Base-by-base conservation (phyloP, 53 echinoderm and acorn worm species). In the Mesocentrotus franciscanus region DNA sequence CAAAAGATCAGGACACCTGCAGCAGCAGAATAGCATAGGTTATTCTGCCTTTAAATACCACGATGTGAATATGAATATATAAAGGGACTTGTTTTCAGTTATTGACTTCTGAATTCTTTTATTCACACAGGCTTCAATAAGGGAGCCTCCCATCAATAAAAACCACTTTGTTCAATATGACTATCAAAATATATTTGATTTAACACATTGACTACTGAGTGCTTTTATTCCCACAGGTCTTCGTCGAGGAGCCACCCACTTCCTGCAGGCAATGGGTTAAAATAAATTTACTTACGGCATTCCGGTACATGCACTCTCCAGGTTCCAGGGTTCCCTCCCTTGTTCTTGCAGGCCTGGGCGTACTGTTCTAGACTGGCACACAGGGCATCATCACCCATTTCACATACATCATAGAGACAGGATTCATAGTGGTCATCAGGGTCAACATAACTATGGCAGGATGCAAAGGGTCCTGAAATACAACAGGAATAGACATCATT, bases 391-490 rank as follows among this genome's bases (percentile, higher is more conserved):
- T 94, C 89, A 26, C 70, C 94, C 11, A 49, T 62, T 71, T 93
- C 91, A 83, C 98, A 98, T 16, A 98, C 93, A 90, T 98, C 98
- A 96, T 97, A 98, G 29, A 97, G 64, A 33, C 98, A 98, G 17
- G 97, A 96, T 4, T 92, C 95, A 34, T 96, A 95, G 93, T 95
- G 96, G 11, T 95, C 95, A 15, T 26, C 27, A 16, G 98, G 97
- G 61, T 96, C 96, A 20, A 94, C 92, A 85, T 66, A 94, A 18
- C 95, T 92, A 75, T 97, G 97, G 79, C 98, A 98, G 18, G 72
- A 30, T 27, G 90, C 85, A 85, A 98, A 97, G 16, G 97, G 97
- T 58, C 98, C 97, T 97, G 90, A 81, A 92, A 95, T 15, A 56
- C 12, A 90, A 22, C 56, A 60, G 33, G 15, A 35, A 17, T 79